Base-by-base conservation (phyloP, 2,113 vertebrate species). In the Muntiacus muntjak region DNA sequence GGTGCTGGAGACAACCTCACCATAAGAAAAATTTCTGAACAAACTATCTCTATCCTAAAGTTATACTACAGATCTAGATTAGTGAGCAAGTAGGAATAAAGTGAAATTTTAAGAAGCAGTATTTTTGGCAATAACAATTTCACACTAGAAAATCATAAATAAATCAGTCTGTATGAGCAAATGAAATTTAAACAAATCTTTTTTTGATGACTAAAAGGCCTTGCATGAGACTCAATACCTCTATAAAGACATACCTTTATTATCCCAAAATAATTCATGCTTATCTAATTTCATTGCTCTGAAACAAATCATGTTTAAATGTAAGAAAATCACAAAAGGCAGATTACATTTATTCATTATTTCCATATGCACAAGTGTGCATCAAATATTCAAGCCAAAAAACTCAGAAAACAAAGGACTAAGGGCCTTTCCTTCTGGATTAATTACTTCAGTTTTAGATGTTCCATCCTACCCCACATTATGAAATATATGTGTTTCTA, bases 341-440 rank as follows among this genome's bases (percentile, higher is more conserved):
- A n/a, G 25, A 55, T 78, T 87, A 95, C 14, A 74, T 79, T 88
- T 64, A 83, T 52, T 96, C 23, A 52, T 93, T 89, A 93, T 76
- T 92, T 91, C 36, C 36, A 81, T 76, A 96, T 21, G 47, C 7
- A 79, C 23, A 45, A 54, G 21, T 71, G 10, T 79, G 43, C 10
- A 87, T 40, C 52, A 83, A 95, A 57, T 83, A 92, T 28, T 96
- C 88, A 92, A 89, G 89, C 67, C 26, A 67, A 95, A 87, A 28
- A 26, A 81, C 28, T 26, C 52, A 91, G 25, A 14, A 96, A 71
- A 45, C 55, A 40, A 84, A 52, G 30, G 79, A 50, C 47, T 36
- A n/a, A 55, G 2, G 11, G n/a, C 5, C 16, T 74, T 94, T 91
- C 64, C 55, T 92, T 95, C 78, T 78, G 26, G 43, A 87, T 90